Evolutionary conservation across 2,797 vertebrate species (phyloP).

Genomic region (Scarus forsteni): DNA sequence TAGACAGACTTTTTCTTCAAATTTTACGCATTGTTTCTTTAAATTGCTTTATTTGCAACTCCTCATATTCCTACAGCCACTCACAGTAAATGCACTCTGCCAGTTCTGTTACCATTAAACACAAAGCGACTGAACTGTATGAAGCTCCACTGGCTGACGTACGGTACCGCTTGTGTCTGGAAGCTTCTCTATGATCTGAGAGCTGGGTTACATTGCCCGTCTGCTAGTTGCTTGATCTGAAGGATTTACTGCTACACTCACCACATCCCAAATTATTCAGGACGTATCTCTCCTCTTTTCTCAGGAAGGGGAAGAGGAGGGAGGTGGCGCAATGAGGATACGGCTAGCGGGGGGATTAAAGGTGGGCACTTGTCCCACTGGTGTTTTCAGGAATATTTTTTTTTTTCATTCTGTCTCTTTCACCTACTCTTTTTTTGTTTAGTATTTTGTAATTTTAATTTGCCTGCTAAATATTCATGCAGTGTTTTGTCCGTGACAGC

Average conservation of each 20-base stretch:
- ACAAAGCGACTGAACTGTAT: constrained; percentile 1
- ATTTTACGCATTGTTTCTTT: too few species aligned
- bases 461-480: constrained; percentile 85
- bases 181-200: constrained; percentile 53
- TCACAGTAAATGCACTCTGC: background rate
- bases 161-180: constrained; percentile 28
- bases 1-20: too few species aligned
- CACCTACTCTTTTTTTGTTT: constrained; percentile 73
- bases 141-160: constrained; percentile 25
- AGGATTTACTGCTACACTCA: constrained; percentile 57
- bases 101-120: constrained; percentile 22
- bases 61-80: constrained; percentile 1
- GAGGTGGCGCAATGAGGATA: constrained; percentile 43
- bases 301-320: constrained; percentile 33
- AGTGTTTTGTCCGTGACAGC: constrained; percentile 83
- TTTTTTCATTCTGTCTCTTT: constrained; percentile 57
- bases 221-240: constrained; percentile 67
- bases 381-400: constrained; percentile 79
- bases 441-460: constrained; percentile 85
- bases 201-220: constrained; percentile 36
- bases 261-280: constrained; percentile 67
- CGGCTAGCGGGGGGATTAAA: constrained; percentile 65
- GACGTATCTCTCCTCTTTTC: constrained; percentile 62
- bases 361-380: constrained; percentile 74
- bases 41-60: background rate